Conservation (phyloP, 2,888 invertebrate species). For the Hemaris fuciformis region DNA sequence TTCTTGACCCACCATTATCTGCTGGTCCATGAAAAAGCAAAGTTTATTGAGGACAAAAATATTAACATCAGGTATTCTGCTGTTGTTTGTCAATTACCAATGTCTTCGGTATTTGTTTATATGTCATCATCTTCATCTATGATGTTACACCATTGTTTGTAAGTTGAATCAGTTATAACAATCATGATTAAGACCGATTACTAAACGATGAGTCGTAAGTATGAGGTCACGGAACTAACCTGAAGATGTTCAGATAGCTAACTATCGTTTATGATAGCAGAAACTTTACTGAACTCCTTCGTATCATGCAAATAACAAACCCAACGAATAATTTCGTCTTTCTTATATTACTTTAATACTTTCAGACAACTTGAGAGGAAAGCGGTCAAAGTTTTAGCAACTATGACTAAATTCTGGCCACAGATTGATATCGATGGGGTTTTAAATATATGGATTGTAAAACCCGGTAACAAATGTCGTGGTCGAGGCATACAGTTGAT, state of each 20-base stretch:
- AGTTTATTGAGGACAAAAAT: conserved; percentile 70
- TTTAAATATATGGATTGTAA: conserved; percentile 96
- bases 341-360: conserved; percentile 15
- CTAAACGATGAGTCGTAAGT: not conserved
- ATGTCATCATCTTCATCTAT: conserved; percentile 22
- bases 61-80: conserved; percentile 55
- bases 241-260: not conserved
- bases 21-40: conserved; percentile 84
- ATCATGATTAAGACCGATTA: conserved; percentile 22
- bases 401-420: conserved; percentile 88
- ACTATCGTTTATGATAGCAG: not conserved
- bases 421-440: conserved; percentile 92
- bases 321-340: not conserved
- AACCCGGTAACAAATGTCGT: conserved; percentile 96
- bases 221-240: not conserved
- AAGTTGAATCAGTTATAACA: conserved; percentile 24
- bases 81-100: not conserved
- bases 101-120: conserved; percentile 22
- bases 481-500: conserved; percentile 94
- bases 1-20: conserved; percentile 87
- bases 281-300: not conserved
- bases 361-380: conserved; percentile 74
- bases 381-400: conserved; percentile 83
- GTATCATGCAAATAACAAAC: not conserved
- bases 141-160: conserved; percentile 38